Conservation (phyloP, 2,888 invertebrate species). For the Psococerastis gibbosa region DNA sequence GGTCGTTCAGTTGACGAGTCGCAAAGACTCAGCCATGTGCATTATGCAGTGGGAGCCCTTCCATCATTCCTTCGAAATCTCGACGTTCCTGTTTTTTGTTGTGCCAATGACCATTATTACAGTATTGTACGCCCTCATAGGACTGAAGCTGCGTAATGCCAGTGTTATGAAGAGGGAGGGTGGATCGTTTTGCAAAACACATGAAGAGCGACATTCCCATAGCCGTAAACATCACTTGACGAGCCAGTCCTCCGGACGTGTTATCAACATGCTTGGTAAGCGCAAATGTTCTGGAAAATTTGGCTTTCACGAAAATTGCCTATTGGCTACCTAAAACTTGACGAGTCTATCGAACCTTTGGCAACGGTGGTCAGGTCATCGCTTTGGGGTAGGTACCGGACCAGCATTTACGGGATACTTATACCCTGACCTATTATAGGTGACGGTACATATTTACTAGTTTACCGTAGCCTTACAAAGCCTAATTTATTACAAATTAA, state of each 20-base stretch:
- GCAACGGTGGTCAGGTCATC: too few species aligned
- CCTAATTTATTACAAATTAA: too few species aligned
- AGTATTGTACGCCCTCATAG: constrained; percentile 34
- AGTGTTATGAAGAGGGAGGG: constrained; percentile 25
- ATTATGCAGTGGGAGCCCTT: constrained; percentile 25
- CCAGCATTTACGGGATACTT: too few species aligned
- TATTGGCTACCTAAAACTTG: too few species aligned
- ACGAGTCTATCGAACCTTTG: too few species aligned
- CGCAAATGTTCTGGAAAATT: too few species aligned
- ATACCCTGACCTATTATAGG: too few species aligned
- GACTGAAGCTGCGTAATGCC: constrained; percentile 30
- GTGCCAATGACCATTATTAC: constrained; percentile 40
- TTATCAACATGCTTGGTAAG: constrained; percentile 61
- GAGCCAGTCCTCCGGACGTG: constrained; percentile 41
- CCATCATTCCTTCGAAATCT: constrained; percentile 35
- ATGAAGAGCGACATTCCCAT: neutral
- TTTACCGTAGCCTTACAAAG: too few species aligned
- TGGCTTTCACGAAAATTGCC: too few species aligned
- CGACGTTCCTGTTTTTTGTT: constrained; percentile 40
- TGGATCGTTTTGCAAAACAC: constrained; percentile 16
- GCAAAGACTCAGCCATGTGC: constrained; percentile 25
- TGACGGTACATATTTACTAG: too few species aligned
- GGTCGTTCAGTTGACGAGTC: constrained; percentile 24
- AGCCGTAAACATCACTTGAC: neutral
- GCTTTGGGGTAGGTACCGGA: too few species aligned